Evolutionary conservation across 2,888 invertebrate genomes (phyloP), one percentile per base, ranked within the genome.

Genomic region (Phania funesta): DNA sequence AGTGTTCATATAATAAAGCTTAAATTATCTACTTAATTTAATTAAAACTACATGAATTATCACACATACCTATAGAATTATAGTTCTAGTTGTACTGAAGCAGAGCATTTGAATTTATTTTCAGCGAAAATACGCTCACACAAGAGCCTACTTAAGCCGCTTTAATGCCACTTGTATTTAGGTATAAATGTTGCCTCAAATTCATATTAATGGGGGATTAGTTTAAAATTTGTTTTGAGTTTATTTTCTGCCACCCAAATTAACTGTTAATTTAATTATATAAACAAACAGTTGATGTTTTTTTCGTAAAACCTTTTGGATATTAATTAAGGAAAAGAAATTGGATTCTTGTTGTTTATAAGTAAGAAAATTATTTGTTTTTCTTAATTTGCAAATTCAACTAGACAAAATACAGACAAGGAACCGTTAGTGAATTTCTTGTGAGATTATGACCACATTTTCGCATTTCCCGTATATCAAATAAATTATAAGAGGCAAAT

Each of bases 261-360:
- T 20, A 52, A 26, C 32, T 50, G 16, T 50, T 35, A 41, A 67
- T 38, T 52, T 52, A 67, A 67, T 52, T 52, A 67, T 18, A 26
- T 16, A 64, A 35, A 62, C 18, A 44, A 48, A 22, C 7, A 22
- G 13, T 20, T 5, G 3, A 11, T 9, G 16, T 35, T 29, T 62
- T 29, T 32, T 32, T 20, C 1, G 20, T 9, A 32, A n/a, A n/a
- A 26, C 16, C 18, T n/a, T 41, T 6, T 41, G 16, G 24, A 1
- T 38, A n/a, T 4, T 3, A 22, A 50, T 13, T n/a, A n/a, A 9
- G 22, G 3, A 22, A 32, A 20, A 32, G n/a, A 38, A 13, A n/a
- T 35, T 32, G 1, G 3, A n/a, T 35, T 22, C n/a, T 22, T 6
- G 35, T 48, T 35, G 32, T 8, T n/a, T n/a, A n/a, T 18, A 26